phyloP scores from a whole-genome alignment of 1,140 invertebrate species.

The Panonychus citri region DNA sequence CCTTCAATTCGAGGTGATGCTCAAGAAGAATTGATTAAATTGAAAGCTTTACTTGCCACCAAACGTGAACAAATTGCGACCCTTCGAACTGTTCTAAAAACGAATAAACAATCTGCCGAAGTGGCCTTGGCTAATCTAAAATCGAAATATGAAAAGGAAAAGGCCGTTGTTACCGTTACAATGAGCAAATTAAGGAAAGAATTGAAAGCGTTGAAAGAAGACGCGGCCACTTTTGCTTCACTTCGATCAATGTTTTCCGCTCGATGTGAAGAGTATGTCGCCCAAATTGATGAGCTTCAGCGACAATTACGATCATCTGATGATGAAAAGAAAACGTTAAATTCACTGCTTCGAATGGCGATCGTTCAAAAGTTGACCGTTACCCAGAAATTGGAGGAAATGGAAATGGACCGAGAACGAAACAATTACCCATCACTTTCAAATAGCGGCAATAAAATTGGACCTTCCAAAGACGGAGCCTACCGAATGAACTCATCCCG shows the following conservation, averaged over 20 bases:
- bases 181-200: slow-evolving; percentile 91
- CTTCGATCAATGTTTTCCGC: slow-evolving; percentile 96
- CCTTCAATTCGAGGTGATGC: slow-evolving; percentile 62
- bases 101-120: slow-evolving; percentile 96
- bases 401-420: slow-evolving; percentile 66
- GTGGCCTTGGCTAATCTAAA: slow-evolving; percentile 91
- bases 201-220: slow-evolving; percentile 78
- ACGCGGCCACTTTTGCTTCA: slow-evolving; percentile 96
- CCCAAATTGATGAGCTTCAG: slow-evolving; percentile 85
- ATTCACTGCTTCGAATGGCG: slow-evolving; percentile 78
- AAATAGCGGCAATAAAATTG: not conserved
- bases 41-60: slow-evolving; percentile 62
- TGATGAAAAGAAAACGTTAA: slow-evolving; percentile 95
- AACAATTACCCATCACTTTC: not conserved
- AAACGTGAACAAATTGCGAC: slow-evolving; percentile 97
- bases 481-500: too few relatives aligned
- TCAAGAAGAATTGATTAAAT: slow-evolving; percentile 56
- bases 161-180: slow-evolving; percentile 86
- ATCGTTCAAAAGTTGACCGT: slow-evolving; percentile 89
- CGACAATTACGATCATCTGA: slow-evolving; percentile 64
- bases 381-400: slow-evolving; percentile 81
- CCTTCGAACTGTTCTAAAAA: slow-evolving; percentile 85
- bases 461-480: too few relatives aligned
- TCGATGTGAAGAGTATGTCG: slow-evolving; percentile 92
- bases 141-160: slow-evolving; percentile 97